phyloP scores from a whole-genome alignment of 2,888 invertebrate genomes.

The Xestia c-nigrum region DNA sequence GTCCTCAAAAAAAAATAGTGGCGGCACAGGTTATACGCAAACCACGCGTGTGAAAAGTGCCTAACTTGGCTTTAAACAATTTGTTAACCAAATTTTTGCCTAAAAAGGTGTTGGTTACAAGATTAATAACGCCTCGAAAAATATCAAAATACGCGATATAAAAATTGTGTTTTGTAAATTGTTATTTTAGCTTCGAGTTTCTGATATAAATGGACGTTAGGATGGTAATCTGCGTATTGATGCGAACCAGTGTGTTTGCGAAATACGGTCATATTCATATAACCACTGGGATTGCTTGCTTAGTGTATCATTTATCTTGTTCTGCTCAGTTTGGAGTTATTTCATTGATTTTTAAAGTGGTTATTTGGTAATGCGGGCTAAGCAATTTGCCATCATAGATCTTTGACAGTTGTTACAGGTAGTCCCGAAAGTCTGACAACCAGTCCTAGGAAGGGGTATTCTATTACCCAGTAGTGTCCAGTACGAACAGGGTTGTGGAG shows the following conservation, averaged over 20 bases:
- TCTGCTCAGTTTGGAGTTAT: background rate
- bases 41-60: background rate
- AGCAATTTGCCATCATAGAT: no score
- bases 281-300: conserved; percentile 13
- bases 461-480: no score
- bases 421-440: no score
- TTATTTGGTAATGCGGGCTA: no score
- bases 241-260: conserved; percentile 15
- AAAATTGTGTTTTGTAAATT: conserved; percentile 8
- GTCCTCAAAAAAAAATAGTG: background rate
- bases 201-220: background rate
- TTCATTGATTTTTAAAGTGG: background rate
- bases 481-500: no score
- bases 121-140: conserved; percentile 43
- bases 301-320: background rate
- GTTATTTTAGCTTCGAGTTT: background rate
- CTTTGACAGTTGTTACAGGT: no score
- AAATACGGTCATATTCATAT: conserved; percentile 4
- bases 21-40: background rate
- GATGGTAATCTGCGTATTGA: conserved; percentile 35
- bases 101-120: conserved; percentile 3
- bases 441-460: no score
- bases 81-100: background rate
- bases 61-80: conserved; percentile 1
- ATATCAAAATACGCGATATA: background rate